Conservation (phyloP, 2,797 vertebrate species). For the Carcharodon carcharias region DNA sequence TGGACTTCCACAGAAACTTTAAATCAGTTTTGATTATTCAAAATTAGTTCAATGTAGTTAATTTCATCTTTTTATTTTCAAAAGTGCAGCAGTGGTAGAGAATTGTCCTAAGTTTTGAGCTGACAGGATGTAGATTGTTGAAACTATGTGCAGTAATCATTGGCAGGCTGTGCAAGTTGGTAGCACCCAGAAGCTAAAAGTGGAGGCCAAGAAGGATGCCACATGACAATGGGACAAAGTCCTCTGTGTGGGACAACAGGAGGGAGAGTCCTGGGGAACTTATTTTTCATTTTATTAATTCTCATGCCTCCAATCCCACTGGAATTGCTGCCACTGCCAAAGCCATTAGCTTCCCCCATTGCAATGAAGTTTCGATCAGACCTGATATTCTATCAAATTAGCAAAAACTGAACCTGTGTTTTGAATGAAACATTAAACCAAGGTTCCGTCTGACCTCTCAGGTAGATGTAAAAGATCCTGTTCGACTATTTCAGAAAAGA, state of each 20-base stretch:
- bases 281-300: too few species aligned
- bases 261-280: background rate
- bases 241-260: background rate
- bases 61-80: background rate
- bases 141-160: background rate
- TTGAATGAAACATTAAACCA: too few species aligned
- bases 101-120: background rate
- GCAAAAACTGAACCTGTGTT: too few species aligned
- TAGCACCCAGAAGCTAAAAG: background rate
- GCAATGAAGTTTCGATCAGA: background rate
- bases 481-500: too few species aligned
- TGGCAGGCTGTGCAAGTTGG: background rate
- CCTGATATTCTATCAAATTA: background rate
- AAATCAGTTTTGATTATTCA: background rate
- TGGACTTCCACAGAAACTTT: background rate
- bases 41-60: background rate
- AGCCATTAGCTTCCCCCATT: background rate
- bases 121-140: background rate
- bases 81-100: background rate
- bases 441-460: too few species aligned
- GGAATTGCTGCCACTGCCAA: too few species aligned
- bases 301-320: too few species aligned
- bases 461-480: too few species aligned
- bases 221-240: background rate
- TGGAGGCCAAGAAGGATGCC: background rate